Base-by-base conservation (phyloP, 2,113 vertebrate genomes). In the Podarcis cretensis region DNA sequence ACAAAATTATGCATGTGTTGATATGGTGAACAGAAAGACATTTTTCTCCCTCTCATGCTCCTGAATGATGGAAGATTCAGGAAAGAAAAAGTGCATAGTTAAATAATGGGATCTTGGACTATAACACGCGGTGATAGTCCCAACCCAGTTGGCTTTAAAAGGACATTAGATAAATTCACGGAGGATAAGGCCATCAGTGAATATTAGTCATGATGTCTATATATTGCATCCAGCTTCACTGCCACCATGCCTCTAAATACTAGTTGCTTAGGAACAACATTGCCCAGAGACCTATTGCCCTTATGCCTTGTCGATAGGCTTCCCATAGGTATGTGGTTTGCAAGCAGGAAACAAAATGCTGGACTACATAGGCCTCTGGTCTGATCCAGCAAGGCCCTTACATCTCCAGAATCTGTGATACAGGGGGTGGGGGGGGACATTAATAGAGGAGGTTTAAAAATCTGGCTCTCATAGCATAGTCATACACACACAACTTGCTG, bases 381-480 rank as follows among this genome's bases (percentile, higher is more conserved):
- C 12, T 78, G 76, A 78, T 48, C 10, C 25, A 14, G 6, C 12
- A 48, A 3, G 23, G 23, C 12, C 48, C 40, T 25, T 9, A 20
- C 59, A 20, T 63, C 18, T 20, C 18, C 18, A 63, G 71, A 74
- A 75, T 25, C 81, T 87, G 30, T 54, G 83, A 85, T 90, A 92
- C 76, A 76, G 68, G 16, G 89, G 76, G 86, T 79, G 68, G 16
- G 89, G 78, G 87, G 76, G 30, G 35, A 35, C 48, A 35, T 30
- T 48, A 16, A 4, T 40, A 40, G 0, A 1, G 20, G 14, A 43
- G 32, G 65, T 87, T 40, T 87, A 81, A 86, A 92, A 93, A 91
- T 32, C 21, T 91, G 82, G 90, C 48, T 69, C n/a, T 91, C 75
- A 10, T 89, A 87, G 65, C 20, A 86, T 85, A 69, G 80, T 25